A percentile compares a stretch with the other conserved stretches of the same genome.
phyloP scores from a whole-genome alignment of 2,797 vertebrate species.

The Acridotheres tristis region DNA sequence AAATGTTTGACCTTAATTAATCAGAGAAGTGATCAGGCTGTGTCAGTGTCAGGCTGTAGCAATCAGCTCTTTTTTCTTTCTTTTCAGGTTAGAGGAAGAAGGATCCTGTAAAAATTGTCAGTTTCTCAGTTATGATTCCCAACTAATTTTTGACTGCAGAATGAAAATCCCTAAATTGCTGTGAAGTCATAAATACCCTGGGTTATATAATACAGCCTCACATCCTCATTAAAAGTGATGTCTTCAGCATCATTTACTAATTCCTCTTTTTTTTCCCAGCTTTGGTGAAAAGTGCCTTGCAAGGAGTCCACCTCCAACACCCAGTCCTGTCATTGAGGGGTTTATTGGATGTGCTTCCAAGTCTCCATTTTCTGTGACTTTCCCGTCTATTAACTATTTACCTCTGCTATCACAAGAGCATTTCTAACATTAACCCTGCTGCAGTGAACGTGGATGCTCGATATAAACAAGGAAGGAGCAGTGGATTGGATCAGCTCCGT shows the following conservation, averaged over 20 bases:
- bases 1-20: neutral
- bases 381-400: conserved; percentile 39
- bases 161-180: neutral
- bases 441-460: neutral
- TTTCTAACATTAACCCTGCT: neutral
- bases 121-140: neutral
- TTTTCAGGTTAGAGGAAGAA: neutral
- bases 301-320: neutral
- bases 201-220: conserved; percentile 7
- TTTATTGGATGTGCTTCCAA: conserved; percentile 16
- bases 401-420: neutral
- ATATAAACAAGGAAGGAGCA: neutral
- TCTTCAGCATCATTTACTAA: neutral
- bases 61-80: neutral
- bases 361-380: neutral
- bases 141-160: neutral
- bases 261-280: neutral
- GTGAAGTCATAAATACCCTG: neutral
- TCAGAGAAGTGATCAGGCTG: neutral
- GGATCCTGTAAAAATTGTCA: neutral
- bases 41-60: neutral
- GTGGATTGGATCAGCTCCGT: neutral
- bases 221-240: conserved; percentile 6
- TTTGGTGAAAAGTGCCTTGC: neutral
- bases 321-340: neutral